Evolutionary conservation across 2,888 invertebrate genomes (phyloP).

Genomic region (Tortricodes alternella): DNA sequence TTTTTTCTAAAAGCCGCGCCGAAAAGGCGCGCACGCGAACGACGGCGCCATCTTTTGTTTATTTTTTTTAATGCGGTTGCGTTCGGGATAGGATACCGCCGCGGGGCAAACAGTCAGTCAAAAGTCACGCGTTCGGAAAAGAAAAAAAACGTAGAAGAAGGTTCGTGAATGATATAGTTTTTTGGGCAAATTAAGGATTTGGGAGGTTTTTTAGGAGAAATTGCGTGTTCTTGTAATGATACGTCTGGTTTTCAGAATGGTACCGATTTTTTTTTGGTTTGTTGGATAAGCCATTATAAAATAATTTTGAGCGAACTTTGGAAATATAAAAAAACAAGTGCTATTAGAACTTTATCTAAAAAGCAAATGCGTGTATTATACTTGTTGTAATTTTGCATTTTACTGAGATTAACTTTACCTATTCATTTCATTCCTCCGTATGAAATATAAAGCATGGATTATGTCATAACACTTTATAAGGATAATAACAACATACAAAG

Average conservation of each 20-base stretch:
- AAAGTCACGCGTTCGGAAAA: conserved; percentile 74
- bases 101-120: conserved; percentile 78
- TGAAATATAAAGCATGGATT: background rate
- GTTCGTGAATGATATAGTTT: conserved; percentile 77
- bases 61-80: conserved; percentile 67
- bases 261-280: conserved; percentile 38
- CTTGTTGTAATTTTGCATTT: background rate
- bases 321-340: conserved; percentile 3
- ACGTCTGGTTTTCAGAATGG: conserved; percentile 50
- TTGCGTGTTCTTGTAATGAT: conserved; percentile 75
- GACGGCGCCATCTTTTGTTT: conserved; percentile 67
- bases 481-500: background rate
- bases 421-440: background rate
- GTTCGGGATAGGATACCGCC: conserved; percentile 66
- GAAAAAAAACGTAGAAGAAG: conserved; percentile 62
- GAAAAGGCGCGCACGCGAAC: conserved; percentile 67
- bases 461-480: background rate
- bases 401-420: too few species aligned
- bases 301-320: conserved; percentile 20
- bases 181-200: conserved; percentile 80
- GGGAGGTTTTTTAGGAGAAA: conserved; percentile 62
- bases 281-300: conserved; percentile 17
- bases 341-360: background rate
- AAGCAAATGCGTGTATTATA: too few species aligned
- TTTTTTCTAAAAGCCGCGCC: conserved; percentile 70